phyloP scores from a whole-genome alignment of 2,888 invertebrate species.

The Zonitis immaculata region DNA sequence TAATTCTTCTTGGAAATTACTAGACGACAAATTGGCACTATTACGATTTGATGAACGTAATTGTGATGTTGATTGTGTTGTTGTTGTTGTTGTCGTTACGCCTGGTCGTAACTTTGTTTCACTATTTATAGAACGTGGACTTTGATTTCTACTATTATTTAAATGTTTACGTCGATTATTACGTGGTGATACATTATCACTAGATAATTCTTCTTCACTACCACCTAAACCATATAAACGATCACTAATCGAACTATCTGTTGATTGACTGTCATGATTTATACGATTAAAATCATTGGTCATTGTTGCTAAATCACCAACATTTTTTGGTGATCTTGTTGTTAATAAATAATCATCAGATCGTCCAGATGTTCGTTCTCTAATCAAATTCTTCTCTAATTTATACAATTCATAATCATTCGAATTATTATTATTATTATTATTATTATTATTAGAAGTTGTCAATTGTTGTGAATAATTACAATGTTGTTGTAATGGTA shows the following conservation, averaged over 20 bases:
- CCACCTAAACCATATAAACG: conserved; percentile 39
- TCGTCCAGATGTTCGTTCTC: conserved; percentile 46
- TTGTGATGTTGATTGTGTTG: too few species aligned
- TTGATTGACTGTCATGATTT: conserved; percentile 49
- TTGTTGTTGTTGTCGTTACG: conserved; percentile 30
- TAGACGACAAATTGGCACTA: conserved; percentile 57
- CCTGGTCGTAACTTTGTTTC: conserved; percentile 56
- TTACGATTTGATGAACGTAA: conserved; percentile 55
- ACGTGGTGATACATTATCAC: conserved; percentile 54
- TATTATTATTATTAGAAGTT: conserved; percentile 26
- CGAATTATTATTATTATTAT: conserved; percentile 27
- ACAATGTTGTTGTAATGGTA: conserved; percentile 45
- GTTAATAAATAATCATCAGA: conserved; percentile 50
- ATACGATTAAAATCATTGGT: conserved; percentile 37
- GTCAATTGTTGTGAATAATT: conserved; percentile 46
- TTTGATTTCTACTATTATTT: conserved; percentile 55
- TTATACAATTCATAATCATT: conserved; percentile 44
- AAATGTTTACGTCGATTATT: conserved; percentile 50
- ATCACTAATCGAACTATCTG: conserved; percentile 54
- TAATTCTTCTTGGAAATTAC: conserved; percentile 79
- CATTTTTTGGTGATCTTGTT: conserved; percentile 41
- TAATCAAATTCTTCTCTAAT: conserved; percentile 38
- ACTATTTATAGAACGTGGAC: conserved; percentile 56
- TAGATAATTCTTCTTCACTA: conserved; percentile 57
- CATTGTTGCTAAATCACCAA: conserved; percentile 34